Evolutionary conservation across 2,888 invertebrate species (phyloP).

Genomic region (Lasioglossum leucozonium): DNA sequence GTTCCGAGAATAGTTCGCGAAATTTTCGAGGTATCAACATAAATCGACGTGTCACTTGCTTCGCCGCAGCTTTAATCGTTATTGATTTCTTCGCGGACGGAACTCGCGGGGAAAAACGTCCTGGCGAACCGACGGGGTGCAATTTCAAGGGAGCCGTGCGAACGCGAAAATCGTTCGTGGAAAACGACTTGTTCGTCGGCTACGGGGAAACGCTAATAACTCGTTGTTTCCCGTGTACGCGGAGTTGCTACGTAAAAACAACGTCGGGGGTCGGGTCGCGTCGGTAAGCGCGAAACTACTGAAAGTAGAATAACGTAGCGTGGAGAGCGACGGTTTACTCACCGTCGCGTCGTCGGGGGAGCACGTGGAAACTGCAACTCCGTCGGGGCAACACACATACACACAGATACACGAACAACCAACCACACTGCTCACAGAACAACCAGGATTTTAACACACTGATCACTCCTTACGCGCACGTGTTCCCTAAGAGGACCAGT

Average conservation of each 20-base stretch:
- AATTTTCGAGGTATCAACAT: not conserved
- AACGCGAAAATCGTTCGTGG: not conserved
- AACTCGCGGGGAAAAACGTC: not conserved
- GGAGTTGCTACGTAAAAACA: not conserved
- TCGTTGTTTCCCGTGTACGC: not conserved
- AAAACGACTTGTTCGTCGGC: not conserved
- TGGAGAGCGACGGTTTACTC: slow-evolving; percentile 16
- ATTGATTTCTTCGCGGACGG: slow-evolving; percentile 14
- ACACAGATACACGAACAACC: slow-evolving; percentile 3
- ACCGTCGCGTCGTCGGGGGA: slow-evolving; percentile 1
- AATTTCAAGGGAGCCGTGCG: not conserved
- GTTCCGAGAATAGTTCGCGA: not conserved
- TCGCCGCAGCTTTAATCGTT: slow-evolving; percentile 28
- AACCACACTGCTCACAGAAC: slow-evolving; percentile 2
- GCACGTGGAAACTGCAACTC: not conserved
- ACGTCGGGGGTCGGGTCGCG: too few species aligned
- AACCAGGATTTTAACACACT: slow-evolving; percentile 42
- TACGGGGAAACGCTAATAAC: not conserved
- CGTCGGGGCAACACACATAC: not conserved
- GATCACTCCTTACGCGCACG: slow-evolving; percentile 58
- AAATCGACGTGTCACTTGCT: slow-evolving; percentile 21
- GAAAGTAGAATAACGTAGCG: not conserved
- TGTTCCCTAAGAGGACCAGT: not conserved
- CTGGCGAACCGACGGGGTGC: not conserved
- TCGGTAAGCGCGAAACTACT: not conserved